phyloP scores from a whole-genome alignment of 2,113 vertebrate species.

The Anser cygnoides region DNA sequence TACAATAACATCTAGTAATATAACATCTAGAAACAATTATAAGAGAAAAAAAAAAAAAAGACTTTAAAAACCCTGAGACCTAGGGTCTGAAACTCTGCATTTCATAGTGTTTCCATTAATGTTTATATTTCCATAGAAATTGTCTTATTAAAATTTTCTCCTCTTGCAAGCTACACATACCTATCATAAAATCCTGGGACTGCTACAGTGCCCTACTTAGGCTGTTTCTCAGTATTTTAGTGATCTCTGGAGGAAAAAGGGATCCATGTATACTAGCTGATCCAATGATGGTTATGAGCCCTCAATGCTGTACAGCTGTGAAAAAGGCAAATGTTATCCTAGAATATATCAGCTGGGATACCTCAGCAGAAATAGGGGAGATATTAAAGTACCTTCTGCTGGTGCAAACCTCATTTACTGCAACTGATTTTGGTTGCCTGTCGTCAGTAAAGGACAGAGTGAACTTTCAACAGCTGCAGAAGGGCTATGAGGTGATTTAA shows the following conservation, averaged over 20 bases:
- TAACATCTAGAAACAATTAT: background rate
- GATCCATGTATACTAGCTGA: background rate
- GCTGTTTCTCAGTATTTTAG: background rate
- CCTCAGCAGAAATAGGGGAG: background rate
- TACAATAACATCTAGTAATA: background rate
- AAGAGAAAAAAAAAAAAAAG: background rate
- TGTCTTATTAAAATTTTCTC: background rate
- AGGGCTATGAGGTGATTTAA: background rate
- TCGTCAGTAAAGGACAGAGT: background rate
- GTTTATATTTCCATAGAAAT: conserved; percentile 9
- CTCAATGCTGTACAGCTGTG: background rate
- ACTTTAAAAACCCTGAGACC: background rate
- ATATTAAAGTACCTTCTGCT: background rate
- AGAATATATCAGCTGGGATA: background rate
- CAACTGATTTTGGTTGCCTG: background rate
- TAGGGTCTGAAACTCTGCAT: background rate
- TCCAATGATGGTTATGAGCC: background rate
- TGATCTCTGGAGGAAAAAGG: conserved; percentile 14
- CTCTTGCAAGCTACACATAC: background rate
- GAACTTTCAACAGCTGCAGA: background rate
- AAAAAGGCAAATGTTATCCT: conserved; percentile 6
- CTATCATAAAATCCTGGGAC: background rate
- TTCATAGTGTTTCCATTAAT: background rate
- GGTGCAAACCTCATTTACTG: background rate
- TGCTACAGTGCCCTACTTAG: background rate